phyloP scores from a whole-genome alignment of 2,888 invertebrate species.

The Stenichneumon culpator region DNA sequence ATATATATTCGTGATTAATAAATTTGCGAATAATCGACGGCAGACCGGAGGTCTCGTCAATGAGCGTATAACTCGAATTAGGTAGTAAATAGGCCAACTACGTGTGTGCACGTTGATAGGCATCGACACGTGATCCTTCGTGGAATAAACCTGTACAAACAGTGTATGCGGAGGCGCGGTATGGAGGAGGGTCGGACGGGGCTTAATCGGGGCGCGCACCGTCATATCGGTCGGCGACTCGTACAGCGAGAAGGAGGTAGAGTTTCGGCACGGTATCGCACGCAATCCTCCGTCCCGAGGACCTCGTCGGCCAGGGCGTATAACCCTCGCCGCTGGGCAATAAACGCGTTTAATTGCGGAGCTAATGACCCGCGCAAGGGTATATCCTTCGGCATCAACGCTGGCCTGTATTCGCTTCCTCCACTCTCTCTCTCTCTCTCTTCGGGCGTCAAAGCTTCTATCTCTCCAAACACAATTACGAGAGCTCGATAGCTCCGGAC shows the following conservation, averaged over 20 bases:
- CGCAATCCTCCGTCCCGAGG: slow-evolving; percentile 56
- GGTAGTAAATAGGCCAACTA: slow-evolving; percentile 15
- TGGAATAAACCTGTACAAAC: slow-evolving; percentile 46
- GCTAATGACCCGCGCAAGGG: slow-evolving; percentile 74
- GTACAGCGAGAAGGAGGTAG: slow-evolving; percentile 32
- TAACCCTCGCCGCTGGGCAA: slow-evolving; percentile 72
- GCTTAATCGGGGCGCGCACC: slow-evolving; percentile 41
- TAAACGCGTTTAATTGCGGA: slow-evolving; percentile 81
- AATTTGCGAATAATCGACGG: not conserved
- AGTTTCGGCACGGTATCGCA: slow-evolving; percentile 45
- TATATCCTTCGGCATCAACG: slow-evolving; percentile 43
- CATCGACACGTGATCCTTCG: slow-evolving; percentile 53
- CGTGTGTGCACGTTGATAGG: slow-evolving; percentile 11
- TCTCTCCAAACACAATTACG: not conserved
- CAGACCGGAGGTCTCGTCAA: not conserved
- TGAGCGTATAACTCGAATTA: slow-evolving; percentile 23
- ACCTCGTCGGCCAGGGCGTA: slow-evolving; percentile 56
- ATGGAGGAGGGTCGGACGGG: not conserved
- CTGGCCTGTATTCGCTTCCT: slow-evolving; percentile 60
- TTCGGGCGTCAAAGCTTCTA: slow-evolving; percentile 1
- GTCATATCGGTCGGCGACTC: slow-evolving; percentile 51
- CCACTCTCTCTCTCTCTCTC: slow-evolving; percentile 43
- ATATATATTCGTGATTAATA: not conserved
- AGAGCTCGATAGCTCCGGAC: not conserved
- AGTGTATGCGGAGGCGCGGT: not conserved